Percentiles rank a stretch among this genome's conserved stretches.
These are phyloP conservation scores for Hanleya hanleyi DNA, from an alignment of 2,888 invertebrate genomes.

Conservation along the genomic window DNA sequence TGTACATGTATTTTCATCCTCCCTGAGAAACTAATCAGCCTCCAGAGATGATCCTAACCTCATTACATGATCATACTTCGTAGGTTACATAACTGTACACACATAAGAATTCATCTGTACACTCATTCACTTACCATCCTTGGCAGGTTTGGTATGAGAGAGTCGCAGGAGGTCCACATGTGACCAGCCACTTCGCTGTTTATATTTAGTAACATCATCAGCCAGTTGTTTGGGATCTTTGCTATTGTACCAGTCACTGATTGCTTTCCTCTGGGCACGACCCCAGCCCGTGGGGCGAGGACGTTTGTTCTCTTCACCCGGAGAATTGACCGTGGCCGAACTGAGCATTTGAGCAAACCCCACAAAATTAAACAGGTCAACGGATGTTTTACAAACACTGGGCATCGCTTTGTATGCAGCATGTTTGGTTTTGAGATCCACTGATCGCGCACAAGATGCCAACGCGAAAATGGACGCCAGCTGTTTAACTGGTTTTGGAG, in stretches of 20 bases:
- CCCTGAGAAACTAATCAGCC: no score
- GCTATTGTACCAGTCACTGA: slow-evolving; percentile 80
- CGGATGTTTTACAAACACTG: slow-evolving; percentile 79
- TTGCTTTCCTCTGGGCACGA: slow-evolving; percentile 79
- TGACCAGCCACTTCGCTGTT: slow-evolving; percentile 80
- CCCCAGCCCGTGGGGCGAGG: slow-evolving; percentile 76
- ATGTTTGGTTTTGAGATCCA: slow-evolving; percentile 74
- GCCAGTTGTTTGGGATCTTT: slow-evolving; percentile 80
- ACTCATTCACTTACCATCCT: slow-evolving; percentile 57
- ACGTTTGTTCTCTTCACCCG: slow-evolving; percentile 31
- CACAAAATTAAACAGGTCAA: slow-evolving; percentile 80
- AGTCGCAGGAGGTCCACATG: slow-evolving; percentile 81
- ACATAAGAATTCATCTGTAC: no score
- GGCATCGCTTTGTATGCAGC: slow-evolving; percentile 77
- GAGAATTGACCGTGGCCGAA: neutral
- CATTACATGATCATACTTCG: no score
- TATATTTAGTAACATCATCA: slow-evolving; percentile 79
- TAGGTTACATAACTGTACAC: no score
- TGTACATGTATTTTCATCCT: no score
- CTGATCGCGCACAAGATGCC: slow-evolving; percentile 78
- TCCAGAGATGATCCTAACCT: no score
- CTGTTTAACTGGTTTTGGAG: slow-evolving; percentile 69
- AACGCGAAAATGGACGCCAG: slow-evolving; percentile 78
- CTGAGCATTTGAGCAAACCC: slow-evolving; percentile 76
- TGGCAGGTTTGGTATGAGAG: slow-evolving; percentile 57